Evolutionary conservation across 2,888 invertebrate genomes (phyloP), one percentile per base, ranked within the genome.

Genomic region (Drosophila macrospina): DNA sequence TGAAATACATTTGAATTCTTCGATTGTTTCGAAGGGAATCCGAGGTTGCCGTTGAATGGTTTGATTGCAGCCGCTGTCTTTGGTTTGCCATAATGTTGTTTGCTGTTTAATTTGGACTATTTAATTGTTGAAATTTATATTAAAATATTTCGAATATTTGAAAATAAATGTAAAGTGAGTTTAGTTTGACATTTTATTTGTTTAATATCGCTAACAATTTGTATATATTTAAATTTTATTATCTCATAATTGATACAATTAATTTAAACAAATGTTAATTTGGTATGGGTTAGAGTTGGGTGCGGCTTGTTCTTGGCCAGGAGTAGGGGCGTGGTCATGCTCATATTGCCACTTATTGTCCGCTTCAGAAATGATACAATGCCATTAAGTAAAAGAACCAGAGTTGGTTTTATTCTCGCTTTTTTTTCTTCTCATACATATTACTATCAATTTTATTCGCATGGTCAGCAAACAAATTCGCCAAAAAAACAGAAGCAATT

Each of bases 201-300:
- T 50, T 61, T 44, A 37, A 50, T 50, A 67, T 69, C 32, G 28
- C 28, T 69, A 73, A 76, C 69, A 62, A 65, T 50, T 20, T 3
- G n/a, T n/a, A 32, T 65, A 45, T 42, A 13, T 48, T 51, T 56
- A 20, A 54, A 16, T 65, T 69, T 66, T 15, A 28, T 63, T 26
- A 30, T 62, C 51, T 57, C 36, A 78, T 81, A 80, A 76, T 84
- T 84, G 79, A 70, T 82, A 81, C 76, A 84, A 76, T 84, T 80
- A 76, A 54, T 60, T 69, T 56, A 61, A 57, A 57, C 16, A 57
- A 63, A 51, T 47, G 37, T 48, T 55, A 39, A 71, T 62, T 50
- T 5, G 24, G 30, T 26, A 26, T 26, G 5, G 36, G 5, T 10
- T n/a, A 26, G 6, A 26, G 24, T 4, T 5, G 11, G 48, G 52